Evolutionary conservation across 53 echinoderm and acorn worm species (phyloP), one percentile per base, ranked within the genome.

Genomic region (Echinometra lucunter): DNA sequence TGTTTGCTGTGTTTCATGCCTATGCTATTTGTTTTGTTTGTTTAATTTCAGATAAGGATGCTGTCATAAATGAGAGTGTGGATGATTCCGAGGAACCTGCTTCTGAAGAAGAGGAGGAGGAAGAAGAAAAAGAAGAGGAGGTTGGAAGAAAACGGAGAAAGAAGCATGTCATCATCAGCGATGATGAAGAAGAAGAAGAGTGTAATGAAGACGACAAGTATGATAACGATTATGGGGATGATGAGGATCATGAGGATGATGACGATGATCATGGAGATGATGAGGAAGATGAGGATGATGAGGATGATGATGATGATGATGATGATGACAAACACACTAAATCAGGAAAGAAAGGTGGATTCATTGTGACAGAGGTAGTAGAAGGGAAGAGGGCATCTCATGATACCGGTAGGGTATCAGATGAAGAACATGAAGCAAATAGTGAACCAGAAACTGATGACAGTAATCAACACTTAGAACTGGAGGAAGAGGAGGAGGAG

Each of bases 361-460:
- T 63, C 40, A 90, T 58, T 60, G 21, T 35, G 18, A 63, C 37
- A 40, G 90, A 88, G 34, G 42, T 45, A 66, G 66, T 32, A 42
- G 56, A 55, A 53, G 49, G 37, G n/a, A 63, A 66, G 42, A 57
- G 72, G 8, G 30, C 63, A 40, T 47, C 85, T 85, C 16, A n/a
- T 85, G 85, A 49, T 30, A 85, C 85, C 47, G 47, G 85, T 49
- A 49, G 85, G 49, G 37, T 85, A 9, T 90, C 90, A 37, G 90
- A 90, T 42, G 90, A 58, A 40, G 90, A 90, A 57, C n/a, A 30
- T n/a, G 89, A 56, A 78, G 58, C 27, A 28, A 19, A 53, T 30
- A 70, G 89, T 72, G 95, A 93, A 47, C 88, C 88, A 49, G 92
- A 92, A 32, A 34, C 56, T 34, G 60, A 92, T 6, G 92, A 66